Base-by-base conservation (phyloP, 1,140 invertebrate species). In the Drosophila elegans region DNA sequence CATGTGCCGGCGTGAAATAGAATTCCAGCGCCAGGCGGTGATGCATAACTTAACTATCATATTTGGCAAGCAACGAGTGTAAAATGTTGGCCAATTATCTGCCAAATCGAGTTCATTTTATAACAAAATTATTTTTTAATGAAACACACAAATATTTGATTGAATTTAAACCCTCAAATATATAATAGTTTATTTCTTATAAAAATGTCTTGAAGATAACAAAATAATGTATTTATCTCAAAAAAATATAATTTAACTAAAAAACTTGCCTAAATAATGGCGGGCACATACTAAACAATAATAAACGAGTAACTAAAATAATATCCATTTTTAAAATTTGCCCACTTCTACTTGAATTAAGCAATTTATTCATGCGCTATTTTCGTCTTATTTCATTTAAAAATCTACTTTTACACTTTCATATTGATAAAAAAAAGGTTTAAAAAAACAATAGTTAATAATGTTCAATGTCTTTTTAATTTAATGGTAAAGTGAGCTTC, bases 21-120 rank as follows among this genome's bases (percentile, higher is more conserved):
- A 93, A 53, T 94, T 93, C 79, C 95, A 95, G 88, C 92, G 95
- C 45, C 88, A 93, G 69, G 93, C 94, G 45, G 95, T 96, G 13
- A 94, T 94, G 93, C 91, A 93, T 49, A 95, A 95, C 90, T 91
- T 95, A 42, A 93, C 94, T 44, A 68, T 74, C 45, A 93, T 94
- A 76, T 95, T 95, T 74, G 75, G 69, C 41, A 45, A 68, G 74
- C 60, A 68, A 29, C 48, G 12, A 57, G 66, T 4, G 0, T 56
- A 45, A 34, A 34, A 32, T 32, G 4, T 32, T 32, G 29, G 6
- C 29, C 29, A 32, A 32, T 11, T 36, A 36, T 2, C 9, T 36
- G 16, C 16, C 16, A 21, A 21, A 21, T 1, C 1, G 1, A 21
- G 1, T 21, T 21, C 16, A 21, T 21, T 21, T 21, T 21, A 38